Evolutionary conservation across 2,888 invertebrate species (phyloP), one percentile per base, ranked within the genome.

Genomic region (Trilocha varians): DNA sequence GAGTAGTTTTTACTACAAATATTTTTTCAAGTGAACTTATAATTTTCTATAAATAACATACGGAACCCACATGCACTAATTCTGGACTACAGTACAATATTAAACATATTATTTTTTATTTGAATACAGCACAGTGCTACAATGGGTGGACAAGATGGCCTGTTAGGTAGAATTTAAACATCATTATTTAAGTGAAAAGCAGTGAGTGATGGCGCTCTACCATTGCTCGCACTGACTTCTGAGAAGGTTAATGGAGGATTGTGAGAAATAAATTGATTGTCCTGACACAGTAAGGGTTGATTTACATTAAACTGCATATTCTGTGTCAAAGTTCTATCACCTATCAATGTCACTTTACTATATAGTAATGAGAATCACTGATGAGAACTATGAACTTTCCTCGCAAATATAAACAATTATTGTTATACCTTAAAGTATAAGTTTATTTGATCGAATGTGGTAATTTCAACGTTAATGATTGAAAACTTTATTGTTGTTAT

Each of bases 181-280:
- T 85, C 85, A 84, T 85, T 85, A 85, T n/a, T n/a, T 85, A 84
- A 80, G 72, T 82, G 78, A 78, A 79, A 77, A 74, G 70, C 65
- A 50, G 62, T 83, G 83, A 84, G 65, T 79, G 82, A 84, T 84
- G 75, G 65, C 71, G 56, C 47, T 42, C 39, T 33, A 34, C 34
- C 13, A 34, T 17, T 2, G 32, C 32, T 37, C 32, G 57, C 55
- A 58, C 18, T 36, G 36, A 39, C 16, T 34, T 39, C 25, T 25
- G 6, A 25, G 34, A 25, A 38, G 32, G 11, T 42, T 35, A 42
- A 39, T 34, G 16, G 34, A 40, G 18, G 35, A 38, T 34, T 13
- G 18, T 33, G 41, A 38, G 18, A 17, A 17, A 18, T 11, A 40
- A 40, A 40, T 40, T 18, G 35, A 38, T 42, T 34, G 25, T 16